Conservation (phyloP, 2,888 invertebrate species). For the Eupithecia inturbata region DNA sequence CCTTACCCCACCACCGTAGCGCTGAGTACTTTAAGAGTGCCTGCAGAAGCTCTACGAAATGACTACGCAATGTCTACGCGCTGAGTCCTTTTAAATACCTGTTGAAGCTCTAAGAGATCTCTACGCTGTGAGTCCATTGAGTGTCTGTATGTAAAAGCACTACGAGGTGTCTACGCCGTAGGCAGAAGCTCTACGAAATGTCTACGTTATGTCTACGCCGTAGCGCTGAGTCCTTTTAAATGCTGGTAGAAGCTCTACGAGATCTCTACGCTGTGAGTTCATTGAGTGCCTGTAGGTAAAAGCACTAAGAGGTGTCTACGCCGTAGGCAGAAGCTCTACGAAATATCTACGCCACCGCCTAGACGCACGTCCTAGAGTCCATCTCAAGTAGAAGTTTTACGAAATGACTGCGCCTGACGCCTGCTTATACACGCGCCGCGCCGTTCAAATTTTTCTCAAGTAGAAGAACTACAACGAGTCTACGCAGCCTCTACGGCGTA, state of each 20-base stretch:
- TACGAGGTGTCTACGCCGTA: constrained; percentile 14
- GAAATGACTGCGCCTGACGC: no score
- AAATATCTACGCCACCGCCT: neutral
- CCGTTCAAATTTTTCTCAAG: neutral
- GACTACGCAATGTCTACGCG: constrained; percentile 4
- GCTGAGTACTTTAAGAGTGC: no score
- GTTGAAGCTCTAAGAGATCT: neutral
- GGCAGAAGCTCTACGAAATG: constrained; percentile 4
- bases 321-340: neutral
- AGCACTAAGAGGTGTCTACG: neutral
- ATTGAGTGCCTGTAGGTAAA: no score
- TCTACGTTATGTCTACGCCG: constrained; percentile 5
- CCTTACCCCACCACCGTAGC: constrained; percentile 1
- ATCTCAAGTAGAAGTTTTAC: neutral
- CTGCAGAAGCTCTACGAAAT: constrained; percentile 12
- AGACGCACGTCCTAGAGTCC: no score
- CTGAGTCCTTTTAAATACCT: neutral
- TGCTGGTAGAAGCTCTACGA: neutral
- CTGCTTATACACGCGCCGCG: no score
- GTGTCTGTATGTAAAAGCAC: neutral
- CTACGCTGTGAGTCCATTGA: neutral
- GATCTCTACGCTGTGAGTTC: neutral
- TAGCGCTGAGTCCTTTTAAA: neutral
- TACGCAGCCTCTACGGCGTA: neutral
- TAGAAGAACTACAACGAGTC: neutral